phyloP scores from a whole-genome alignment of 2,113 vertebrate species.

The Felis catus region F.catus_Fca126_mat1.0 CM031415.1:62925501-62926000 shows the following conservation, averaged over 20 bases:
- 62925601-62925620: neutral
- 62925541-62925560: neutral
- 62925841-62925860: neutral
- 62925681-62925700: neutral
- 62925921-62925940: neutral
- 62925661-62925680: neutral
- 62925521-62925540: neutral
- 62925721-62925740: neutral
- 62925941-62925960: neutral
- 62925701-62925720: neutral
- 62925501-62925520: neutral
- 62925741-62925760: neutral
- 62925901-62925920: neutral
- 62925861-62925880: neutral
- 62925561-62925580: neutral
- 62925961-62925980: neutral
- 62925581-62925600: neutral
- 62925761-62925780: neutral
- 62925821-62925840: neutral
- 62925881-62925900: neutral
- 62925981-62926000: neutral
- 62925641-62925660: neutral
- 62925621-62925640: neutral
- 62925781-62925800: accelerated
- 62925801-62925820: neutral